Percentiles rank a stretch among this genome's conserved stretches.
Evolutionary conservation across 1,140 invertebrate genomes (phyloP).

Genomic region (Heliothis virescens): DNA sequence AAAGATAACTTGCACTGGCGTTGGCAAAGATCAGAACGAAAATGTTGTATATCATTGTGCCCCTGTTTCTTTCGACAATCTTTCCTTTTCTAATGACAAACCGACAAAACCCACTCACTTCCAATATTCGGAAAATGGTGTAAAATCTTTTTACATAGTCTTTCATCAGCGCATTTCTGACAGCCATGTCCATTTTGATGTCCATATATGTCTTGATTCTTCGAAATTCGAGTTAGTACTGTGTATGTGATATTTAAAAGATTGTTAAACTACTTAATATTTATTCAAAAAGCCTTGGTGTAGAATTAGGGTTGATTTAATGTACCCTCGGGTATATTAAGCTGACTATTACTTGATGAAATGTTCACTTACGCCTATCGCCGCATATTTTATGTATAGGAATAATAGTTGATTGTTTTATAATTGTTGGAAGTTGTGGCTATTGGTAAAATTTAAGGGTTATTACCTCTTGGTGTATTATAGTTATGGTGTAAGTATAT

Average conservation of each 20-base stretch:
- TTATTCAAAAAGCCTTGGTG: too few relatives aligned
- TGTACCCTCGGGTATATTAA: too few relatives aligned
- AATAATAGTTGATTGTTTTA: too few relatives aligned
- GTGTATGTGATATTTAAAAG: not conserved
- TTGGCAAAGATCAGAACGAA: constrained; percentile 48
- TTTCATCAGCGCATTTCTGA: constrained; percentile 51
- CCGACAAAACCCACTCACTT: constrained; percentile 58
- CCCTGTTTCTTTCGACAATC: constrained; percentile 46
- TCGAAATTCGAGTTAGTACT: not conserved
- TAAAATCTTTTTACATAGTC: constrained; percentile 60
- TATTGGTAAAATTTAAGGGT: too few relatives aligned
- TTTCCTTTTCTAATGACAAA: constrained; percentile 57
- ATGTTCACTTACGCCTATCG: too few relatives aligned
- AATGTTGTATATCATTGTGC: constrained; percentile 40
- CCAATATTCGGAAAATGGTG: constrained; percentile 53
- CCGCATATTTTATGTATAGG: too few relatives aligned
- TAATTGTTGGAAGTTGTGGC: too few relatives aligned
- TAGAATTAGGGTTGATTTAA: too few relatives aligned
- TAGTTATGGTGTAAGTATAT: too few relatives aligned
- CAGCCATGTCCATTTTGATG: constrained; percentile 36
- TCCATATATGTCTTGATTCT: not conserved
- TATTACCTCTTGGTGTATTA: too few relatives aligned
- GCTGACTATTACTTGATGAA: too few relatives aligned
- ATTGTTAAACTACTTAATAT: too few relatives aligned
- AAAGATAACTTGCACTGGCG: constrained; percentile 38